Conservation (phyloP, 2,888 invertebrate species). For the Apomyelois bistriatella region DNA sequence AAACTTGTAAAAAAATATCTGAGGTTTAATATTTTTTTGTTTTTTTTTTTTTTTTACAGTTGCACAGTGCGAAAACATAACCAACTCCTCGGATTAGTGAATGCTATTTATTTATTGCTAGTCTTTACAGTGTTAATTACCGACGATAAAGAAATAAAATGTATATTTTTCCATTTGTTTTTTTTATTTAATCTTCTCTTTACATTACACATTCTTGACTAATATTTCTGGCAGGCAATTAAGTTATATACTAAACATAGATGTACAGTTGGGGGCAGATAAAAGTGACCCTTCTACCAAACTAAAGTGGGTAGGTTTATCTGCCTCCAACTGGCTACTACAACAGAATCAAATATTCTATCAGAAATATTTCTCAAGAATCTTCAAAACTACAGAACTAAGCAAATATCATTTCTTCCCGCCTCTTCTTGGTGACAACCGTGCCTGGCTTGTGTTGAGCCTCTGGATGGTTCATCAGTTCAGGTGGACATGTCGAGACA, state of each 20-base stretch:
- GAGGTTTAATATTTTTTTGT: background rate
- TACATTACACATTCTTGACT: background rate
- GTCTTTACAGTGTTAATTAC: slow-evolving; percentile 34
- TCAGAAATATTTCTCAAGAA: too few species aligned
- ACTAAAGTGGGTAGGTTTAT: too few species aligned
- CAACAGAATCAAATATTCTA: too few species aligned
- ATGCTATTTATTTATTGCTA: slow-evolving; percentile 32
- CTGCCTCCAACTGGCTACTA: too few species aligned
- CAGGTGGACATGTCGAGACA: slow-evolving; percentile 96
- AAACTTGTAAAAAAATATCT: too few species aligned
- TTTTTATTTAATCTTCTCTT: slow-evolving; percentile 17
- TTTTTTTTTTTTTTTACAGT: slow-evolving; percentile 32
- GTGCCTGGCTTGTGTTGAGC: slow-evolving; percentile 98
- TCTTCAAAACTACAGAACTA: slow-evolving; percentile 58
- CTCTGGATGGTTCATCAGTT: slow-evolving; percentile 98
- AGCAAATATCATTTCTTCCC: slow-evolving; percentile 97
- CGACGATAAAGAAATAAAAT: slow-evolving; percentile 31
- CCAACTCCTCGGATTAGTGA: slow-evolving; percentile 21
- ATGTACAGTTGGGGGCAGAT: too few species aligned
- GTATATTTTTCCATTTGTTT: slow-evolving; percentile 33
- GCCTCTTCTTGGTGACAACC: slow-evolving; percentile 94
- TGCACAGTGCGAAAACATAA: slow-evolving; percentile 11
- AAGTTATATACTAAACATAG: background rate
- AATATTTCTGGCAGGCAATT: background rate
- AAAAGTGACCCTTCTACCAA: too few species aligned